Evolutionary conservation across 2,888 invertebrate species (phyloP), one percentile per base, ranked within the genome.

Genomic region (Netelia inedita): DNA sequence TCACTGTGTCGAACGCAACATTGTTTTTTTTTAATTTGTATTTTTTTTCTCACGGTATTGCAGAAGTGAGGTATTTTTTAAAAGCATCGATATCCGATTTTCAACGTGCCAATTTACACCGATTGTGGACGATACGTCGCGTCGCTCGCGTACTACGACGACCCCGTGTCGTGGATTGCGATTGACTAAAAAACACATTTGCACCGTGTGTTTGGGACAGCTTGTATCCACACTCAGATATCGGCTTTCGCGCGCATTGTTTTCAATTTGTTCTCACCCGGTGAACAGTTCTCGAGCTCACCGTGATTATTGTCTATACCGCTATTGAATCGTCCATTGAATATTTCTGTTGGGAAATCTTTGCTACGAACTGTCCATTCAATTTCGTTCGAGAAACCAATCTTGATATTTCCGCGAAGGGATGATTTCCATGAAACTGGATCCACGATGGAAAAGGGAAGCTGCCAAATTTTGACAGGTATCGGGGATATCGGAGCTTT

Each of bases 141-240:
- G n/a, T 57, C 57, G 57, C 9, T 16, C 16, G 57, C 16, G 16
- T 6, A 57, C 19, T 1, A 9, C 9, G n/a, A 9, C 41, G 35
- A 71, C 72, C 14, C 72, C n/a, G n/a, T n/a, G 23, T 2, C 19
- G 46, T 16, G 61, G 28, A 73, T 73, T 61, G 23, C 73, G 23
- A 73, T 73, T 73, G n/a, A 61, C 59, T 28, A 73, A 61, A 59
- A 21, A 43, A 43, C 43, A 41, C 21, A 28, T 72, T 43, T 59
- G 6, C 28, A 9, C 23, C 69, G 28, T 50, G 46, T 2, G 16
- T 71, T 55, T 35, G n/a, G 16, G 10, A 35, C 21, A 16, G 69
- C 5, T 71, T 35, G 3, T 35, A 53, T 23, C 8, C 46, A 46
- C 14, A 10, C 46, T 0, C 46, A 46, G 10, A 46, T 10, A 46